Evolutionary conservation across 2,888 invertebrate species (phyloP), one percentile per base, ranked within the genome.

Genomic region (Clunio marinus): DNA sequence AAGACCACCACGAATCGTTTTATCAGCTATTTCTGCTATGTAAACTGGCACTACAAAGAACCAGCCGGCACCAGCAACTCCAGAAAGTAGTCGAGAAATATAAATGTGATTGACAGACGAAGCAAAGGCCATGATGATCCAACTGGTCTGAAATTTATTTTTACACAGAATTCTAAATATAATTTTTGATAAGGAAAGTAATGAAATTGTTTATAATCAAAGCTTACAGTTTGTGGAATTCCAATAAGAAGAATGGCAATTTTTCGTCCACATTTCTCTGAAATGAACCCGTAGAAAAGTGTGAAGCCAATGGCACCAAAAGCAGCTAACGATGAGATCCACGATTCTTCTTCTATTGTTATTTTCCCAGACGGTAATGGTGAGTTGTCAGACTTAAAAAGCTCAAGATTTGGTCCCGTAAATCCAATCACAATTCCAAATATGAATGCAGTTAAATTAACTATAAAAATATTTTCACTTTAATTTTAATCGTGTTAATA

Each of bases 11-110:
- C 68, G 68, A 58, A 68, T 68, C n/a, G 20, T 37, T 10, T 60
- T 60, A 15, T 69, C 60, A 46, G 60, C 22, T 28, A 69, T 69
- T 46, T 69, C 69, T 20, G 69, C 60, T n/a, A 69, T 41, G 32
- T 69, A 69, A 32, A 69, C 60, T 17, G 69, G 69, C 2, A 69
- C 69, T 15, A 59, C 28, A 24, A 45, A 55, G 15, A 60, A 60
- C 1, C 24, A n/a, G 17, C 69, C 69, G 22, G 55, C 69, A 24
- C 60, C 69, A 20, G 60, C 69, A 22, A 69, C 22, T 8, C 69
- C 69, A 1, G 69, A 32, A 27, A 69, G 20, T 4, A 69, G 10
- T 4, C 69, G 59, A 7, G 60, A 46, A 3, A 69, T 59, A 22
- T 46, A 69, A 22, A 69, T 69, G 35, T 46, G 28, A 24, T 59